These are phyloP conservation scores for Phallusia fumigata DNA, from an alignment of 23 tunicate species.

Conservation along the genomic window DNA sequence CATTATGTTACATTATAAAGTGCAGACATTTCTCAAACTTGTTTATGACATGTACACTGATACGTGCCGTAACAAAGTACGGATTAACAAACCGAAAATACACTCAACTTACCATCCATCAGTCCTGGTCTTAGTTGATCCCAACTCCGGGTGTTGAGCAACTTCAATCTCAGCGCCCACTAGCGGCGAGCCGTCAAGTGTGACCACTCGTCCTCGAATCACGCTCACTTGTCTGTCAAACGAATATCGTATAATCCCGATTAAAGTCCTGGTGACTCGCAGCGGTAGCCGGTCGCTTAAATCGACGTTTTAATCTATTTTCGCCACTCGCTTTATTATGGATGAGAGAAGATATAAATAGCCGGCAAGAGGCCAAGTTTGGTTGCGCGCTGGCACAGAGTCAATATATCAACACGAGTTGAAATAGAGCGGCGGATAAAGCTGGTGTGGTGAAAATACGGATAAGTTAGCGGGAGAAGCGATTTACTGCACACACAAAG, in stretches of 20 bases:
- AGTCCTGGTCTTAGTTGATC: conserved; percentile 56
- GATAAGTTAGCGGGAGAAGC: neutral
- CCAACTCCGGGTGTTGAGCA: conserved; percentile 31
- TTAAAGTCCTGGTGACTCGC: no score
- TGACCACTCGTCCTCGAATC: conserved; percentile 59
- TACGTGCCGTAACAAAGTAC: no score
- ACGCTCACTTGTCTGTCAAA: conserved; percentile 62
- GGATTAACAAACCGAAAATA: no score
- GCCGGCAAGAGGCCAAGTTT: neutral
- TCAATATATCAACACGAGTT: conserved; percentile 9
- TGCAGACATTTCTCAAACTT: no score
- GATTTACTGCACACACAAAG: neutral
- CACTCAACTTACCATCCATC: conserved; percentile 74
- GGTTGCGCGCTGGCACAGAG: neutral
- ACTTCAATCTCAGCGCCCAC: conserved; percentile 68
- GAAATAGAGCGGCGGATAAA: neutral
- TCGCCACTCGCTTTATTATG: neutral
- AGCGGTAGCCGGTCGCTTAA: neutral
- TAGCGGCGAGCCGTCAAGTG: conserved; percentile 80
- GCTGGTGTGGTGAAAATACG: neutral
- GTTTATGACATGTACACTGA: no score
- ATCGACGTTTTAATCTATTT: neutral
- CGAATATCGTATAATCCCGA: neutral
- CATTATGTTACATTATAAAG: no score
- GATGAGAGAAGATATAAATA: neutral